phyloP scores from a whole-genome alignment of 2,113 vertebrate genomes.

The Echinops telfairi region DNA sequence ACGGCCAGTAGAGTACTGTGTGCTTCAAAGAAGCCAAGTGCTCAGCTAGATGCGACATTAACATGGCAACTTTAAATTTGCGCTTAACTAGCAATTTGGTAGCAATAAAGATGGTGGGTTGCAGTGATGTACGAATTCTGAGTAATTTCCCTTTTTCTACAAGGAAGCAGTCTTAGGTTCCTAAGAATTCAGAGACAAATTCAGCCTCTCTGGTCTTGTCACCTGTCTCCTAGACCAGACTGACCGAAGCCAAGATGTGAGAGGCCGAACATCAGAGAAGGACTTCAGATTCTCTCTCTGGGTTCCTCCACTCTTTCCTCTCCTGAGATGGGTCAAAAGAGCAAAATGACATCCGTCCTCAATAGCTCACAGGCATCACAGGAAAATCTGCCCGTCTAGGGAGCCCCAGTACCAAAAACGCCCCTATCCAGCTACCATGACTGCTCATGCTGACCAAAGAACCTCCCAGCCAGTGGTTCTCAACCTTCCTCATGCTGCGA shows the following conservation, averaged over 20 bases:
- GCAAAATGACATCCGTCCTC: not conserved
- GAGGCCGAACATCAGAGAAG: not conserved
- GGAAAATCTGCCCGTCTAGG: not conserved
- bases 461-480: too few relatives aligned
- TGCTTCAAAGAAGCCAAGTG: not conserved
- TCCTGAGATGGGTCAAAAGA: not conserved
- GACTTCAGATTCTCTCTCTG: not conserved
- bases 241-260: conserved; percentile 10
- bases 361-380: not conserved
- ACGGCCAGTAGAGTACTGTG: not conserved
- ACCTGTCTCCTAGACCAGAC: not conserved
- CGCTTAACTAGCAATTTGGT: not conserved
- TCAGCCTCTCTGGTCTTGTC: not conserved
- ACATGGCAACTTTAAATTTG: not conserved
- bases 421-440: not conserved
- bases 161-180: conserved; percentile 9
- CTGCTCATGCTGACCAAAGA: not conserved
- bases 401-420: not conserved
- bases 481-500: too few relatives aligned
- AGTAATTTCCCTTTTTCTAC: not conserved
- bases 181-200: conserved; percentile 23
- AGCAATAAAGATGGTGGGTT: fast-evolving
- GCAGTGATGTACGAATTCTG: fast-evolving
- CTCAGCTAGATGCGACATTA: not conserved
- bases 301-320: not conserved